Percentiles rank a stretch among this genome's conserved stretches.
phyloP scores from a whole-genome alignment of 2,888 invertebrate genomes.

The Alitta virens region DNA sequence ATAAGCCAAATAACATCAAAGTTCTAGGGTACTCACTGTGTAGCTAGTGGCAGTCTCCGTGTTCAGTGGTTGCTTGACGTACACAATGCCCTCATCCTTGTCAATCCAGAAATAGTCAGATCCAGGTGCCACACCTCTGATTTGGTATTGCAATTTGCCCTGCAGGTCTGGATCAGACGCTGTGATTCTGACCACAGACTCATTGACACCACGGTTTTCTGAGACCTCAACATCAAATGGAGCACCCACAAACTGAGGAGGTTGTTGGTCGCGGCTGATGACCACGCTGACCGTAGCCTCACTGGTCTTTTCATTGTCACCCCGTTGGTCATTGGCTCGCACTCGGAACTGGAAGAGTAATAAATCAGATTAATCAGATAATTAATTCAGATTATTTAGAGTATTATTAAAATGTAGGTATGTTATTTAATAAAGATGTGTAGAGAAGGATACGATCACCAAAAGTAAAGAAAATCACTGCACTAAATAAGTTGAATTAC shows the following conservation, averaged over 20 bases:
- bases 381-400: neutral
- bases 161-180: slow-evolving; percentile 33
- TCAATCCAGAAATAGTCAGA: slow-evolving; percentile 28
- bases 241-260: slow-evolving; percentile 17
- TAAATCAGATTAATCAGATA: neutral
- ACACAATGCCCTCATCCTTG: slow-evolving; percentile 18
- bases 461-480: too few relatives aligned
- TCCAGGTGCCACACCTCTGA: slow-evolving; percentile 27
- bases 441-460: too few relatives aligned
- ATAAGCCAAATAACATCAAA: too few relatives aligned
- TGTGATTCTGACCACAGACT: slow-evolving; percentile 33
- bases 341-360: slow-evolving; percentile 20
- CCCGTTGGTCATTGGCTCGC: slow-evolving; percentile 21
- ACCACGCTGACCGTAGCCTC: slow-evolving; percentile 15
- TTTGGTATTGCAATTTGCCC: slow-evolving; percentile 18
- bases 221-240: slow-evolving; percentile 28
- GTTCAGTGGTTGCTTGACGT: slow-evolving; percentile 23
- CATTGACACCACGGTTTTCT: slow-evolving; percentile 31
- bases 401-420: too few relatives aligned
- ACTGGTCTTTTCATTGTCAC: slow-evolving; percentile 21
- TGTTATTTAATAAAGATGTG: too few relatives aligned
- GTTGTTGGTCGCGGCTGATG: slow-evolving; percentile 21
- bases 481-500: too few relatives aligned
- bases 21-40: slow-evolving; percentile 39
- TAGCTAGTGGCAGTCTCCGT: slow-evolving; percentile 36